Base-by-base conservation (phyloP, 1,140 invertebrate species). In the Aphelenchoides avenae region DNA sequence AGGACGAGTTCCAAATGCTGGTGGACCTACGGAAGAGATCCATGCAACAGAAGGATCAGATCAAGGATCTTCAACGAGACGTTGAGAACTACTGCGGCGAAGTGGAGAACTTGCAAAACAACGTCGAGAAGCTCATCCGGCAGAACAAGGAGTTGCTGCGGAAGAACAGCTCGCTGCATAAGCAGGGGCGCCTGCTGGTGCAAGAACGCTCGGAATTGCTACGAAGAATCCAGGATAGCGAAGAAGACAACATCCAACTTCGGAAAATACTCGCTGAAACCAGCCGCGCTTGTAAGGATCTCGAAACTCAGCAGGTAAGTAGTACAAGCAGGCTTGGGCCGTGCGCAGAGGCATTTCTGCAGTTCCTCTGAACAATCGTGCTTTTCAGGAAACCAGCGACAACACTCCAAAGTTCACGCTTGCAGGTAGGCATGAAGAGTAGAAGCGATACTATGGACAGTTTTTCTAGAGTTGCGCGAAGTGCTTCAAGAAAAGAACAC, bases 401-500 rank as follows among this genome's bases (percentile, higher is more conserved):
- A n/a, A n/a, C n/a, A n/a, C n/a, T n/a, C n/a, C n/a, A n/a, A n/a
- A n/a, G n/a, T n/a, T n/a, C n/a, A n/a, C n/a, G n/a, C n/a, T n/a
- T n/a, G n/a, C n/a, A n/a, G n/a, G n/a, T n/a, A n/a, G n/a, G n/a
- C n/a, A n/a, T n/a, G n/a, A n/a, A n/a, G n/a, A n/a, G n/a, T n/a
- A n/a, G n/a, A n/a, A n/a, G n/a, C n/a, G n/a, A n/a, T n/a, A n/a
- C n/a, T n/a, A n/a, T n/a, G n/a, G n/a, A n/a, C n/a, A n/a, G n/a
- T n/a, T n/a, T n/a, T n/a, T n/a, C n/a, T 85, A 33, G 91, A 95
- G 77, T 80, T 95, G 5, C 84, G 86, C 71, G 87, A 88, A 72
- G 89, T 93, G 64, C 80, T 92, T 7, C 85, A 88, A 71, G 89
- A 92, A 79, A 81, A 89, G 63, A 68, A 92, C 77, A 86, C 89